Percentiles rank a stretch among this genome's conserved stretches.
Conservation (phyloP, 2,888 invertebrate species). For the Seira musarum region DNA sequence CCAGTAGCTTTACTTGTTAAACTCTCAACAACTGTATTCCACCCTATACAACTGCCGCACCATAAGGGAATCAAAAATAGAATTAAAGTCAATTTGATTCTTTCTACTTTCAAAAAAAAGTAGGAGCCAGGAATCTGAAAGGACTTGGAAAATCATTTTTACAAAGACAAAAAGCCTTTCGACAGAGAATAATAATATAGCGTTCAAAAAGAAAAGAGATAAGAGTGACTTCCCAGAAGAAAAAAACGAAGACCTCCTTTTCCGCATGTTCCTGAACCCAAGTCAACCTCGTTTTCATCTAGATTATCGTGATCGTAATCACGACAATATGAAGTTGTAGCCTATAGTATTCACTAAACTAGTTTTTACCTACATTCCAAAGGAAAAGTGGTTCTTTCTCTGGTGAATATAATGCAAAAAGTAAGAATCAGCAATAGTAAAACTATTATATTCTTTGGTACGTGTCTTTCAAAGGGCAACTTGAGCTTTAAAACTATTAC, state of each 20-base stretch:
- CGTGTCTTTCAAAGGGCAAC: not conserved
- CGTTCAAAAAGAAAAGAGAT: not conserved
- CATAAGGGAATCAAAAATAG: too few relatives aligned
- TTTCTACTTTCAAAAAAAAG: too few relatives aligned
- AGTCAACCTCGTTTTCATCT: too few relatives aligned
- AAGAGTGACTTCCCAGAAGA: not conserved
- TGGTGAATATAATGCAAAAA: not conserved
- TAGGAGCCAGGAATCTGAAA: too few relatives aligned
- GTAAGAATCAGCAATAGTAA: not conserved
- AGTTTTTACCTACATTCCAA: not conserved
- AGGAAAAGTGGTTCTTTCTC: not conserved
- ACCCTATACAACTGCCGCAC: too few relatives aligned
- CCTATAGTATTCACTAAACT: too few relatives aligned
- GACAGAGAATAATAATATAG: not conserved
- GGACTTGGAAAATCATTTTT: too few relatives aligned
- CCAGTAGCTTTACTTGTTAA: not conserved
- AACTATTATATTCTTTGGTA: not conserved
- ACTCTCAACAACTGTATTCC: too few relatives aligned
- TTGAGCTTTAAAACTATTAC: not conserved
- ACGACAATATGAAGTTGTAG: not conserved
- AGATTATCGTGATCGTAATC: not conserved
- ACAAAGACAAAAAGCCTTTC: not conserved
- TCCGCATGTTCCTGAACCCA: too few relatives aligned
- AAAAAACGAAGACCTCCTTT: not conserved
- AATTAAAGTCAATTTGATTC: too few relatives aligned